Evolutionary conservation across 2,888 invertebrate genomes (phyloP).

Genomic region (Drosophila macrospina): DNA sequence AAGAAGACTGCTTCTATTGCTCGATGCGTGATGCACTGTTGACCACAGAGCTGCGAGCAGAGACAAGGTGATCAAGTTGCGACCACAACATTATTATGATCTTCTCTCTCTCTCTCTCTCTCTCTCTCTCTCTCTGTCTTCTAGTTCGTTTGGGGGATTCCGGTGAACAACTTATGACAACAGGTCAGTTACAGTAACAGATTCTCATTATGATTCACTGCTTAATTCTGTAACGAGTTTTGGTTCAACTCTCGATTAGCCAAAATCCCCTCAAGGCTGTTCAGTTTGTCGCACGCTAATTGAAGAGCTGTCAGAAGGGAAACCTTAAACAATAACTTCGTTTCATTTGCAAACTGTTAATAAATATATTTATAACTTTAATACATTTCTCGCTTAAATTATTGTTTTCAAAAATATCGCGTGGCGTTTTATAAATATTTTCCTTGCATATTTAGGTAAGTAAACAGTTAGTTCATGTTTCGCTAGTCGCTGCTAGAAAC

Average conservation of each 20-base stretch:
- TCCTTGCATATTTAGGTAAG: not conserved
- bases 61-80: conserved; percentile 65
- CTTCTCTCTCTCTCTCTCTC: conserved; percentile 7
- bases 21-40: no score
- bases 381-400: not conserved
- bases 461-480: conserved; percentile 13
- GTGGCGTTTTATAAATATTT: not conserved
- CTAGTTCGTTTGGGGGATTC: conserved; percentile 85
- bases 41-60: no score
- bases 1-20: no score
- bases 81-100: not conserved
- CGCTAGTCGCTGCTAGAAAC: conserved; percentile 15
- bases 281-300: conserved; percentile 22
- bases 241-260: conserved; percentile 6
- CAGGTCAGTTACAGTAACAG: conserved; percentile 76
- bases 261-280: conserved; percentile 57
- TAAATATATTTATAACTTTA: not conserved
- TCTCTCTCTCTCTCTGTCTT: not conserved
- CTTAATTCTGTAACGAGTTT: conserved; percentile 58
- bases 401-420: not conserved
- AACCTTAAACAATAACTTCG: conserved; percentile 7
- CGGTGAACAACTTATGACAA: conserved; percentile 85
- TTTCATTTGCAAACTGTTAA: conserved; percentile 3
- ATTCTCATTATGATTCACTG: conserved; percentile 39
- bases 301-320: conserved; percentile 2